Evolutionary conservation across 2,797 vertebrate genomes (phyloP).

Genomic region (Crocidura indochinensis): DNA sequence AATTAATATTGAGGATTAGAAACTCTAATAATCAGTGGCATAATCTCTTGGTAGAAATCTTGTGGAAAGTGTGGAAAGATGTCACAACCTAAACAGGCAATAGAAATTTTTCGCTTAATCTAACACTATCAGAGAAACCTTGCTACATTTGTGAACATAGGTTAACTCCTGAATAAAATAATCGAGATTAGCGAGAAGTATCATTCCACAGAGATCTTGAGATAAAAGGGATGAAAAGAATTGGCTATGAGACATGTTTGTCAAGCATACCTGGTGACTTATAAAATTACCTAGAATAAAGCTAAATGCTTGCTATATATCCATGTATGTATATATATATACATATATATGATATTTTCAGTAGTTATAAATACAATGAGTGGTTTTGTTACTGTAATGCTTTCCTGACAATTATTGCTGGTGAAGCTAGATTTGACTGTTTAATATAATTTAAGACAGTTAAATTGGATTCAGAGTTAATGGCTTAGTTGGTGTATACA

Average conservation of each 20-base stretch:
- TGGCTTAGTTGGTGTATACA: background rate
- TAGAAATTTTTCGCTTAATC: background rate
- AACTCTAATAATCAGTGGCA: background rate
- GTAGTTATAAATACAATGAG: background rate
- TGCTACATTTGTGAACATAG: background rate
- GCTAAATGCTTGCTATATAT: background rate
- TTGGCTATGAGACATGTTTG: background rate
- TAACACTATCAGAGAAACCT: background rate
- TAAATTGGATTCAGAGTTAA: background rate
- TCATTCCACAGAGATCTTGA: background rate
- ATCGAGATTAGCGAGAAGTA: background rate
- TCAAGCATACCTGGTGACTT: background rate
- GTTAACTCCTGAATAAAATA: no score
- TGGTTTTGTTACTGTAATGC: background rate
- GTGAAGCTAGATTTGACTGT: background rate
- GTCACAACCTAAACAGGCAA: background rate
- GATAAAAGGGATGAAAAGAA: background rate
- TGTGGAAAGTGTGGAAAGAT: no score
- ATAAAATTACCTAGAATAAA: background rate
- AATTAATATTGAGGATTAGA: background rate
- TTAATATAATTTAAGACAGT: constrained; percentile 20
- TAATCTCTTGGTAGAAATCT: background rate
- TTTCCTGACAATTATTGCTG: background rate
- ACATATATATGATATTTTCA: background rate
- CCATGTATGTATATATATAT: background rate